Evolutionary conservation across 2,888 invertebrate species (phyloP), one percentile per base, ranked within the genome.

Genomic region (Carpatolechia fugitivella): DNA sequence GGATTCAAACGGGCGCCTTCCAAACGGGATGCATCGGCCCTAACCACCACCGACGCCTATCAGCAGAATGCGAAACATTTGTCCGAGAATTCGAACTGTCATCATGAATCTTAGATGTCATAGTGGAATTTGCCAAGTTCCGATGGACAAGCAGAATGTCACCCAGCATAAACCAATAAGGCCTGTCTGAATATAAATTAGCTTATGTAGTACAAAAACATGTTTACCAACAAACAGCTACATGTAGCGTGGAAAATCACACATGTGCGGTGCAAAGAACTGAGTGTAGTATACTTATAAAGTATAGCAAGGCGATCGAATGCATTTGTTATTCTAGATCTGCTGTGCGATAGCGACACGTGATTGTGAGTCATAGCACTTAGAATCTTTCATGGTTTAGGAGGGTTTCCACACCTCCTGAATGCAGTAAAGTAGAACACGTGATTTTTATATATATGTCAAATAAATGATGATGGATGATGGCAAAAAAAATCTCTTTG

Each of bases 211-310:
- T 18, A 44, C 29, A 44, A 44, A 44, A 44, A 44, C 44, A 44
- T 44, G 44, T 44, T 44, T 44, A 44, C 44, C 44, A 44, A 44
- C 44, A 44, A 20, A 24, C 44, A 24, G 29, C 44, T 44, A 13
- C 11, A 44, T 44, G 44, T 20, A 44, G 44, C 29, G 44, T 44
- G 44, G 44, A 44, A 44, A 44, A 44, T 44, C 44, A 44, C 44
- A 44, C 44, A 44, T 44, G 44, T 44, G 44, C 18, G 18, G 20
- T 18, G n/a, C n/a, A 8, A 16, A 16, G 18, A 41, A 3, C 18
- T 41, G 1, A 18, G 3, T 5, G 4, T 1, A 16, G 10, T 18
- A 16, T 38, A 41, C 20, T 7, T 18, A 41, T 18, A 41, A 3
- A 11, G 24, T 24, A 24, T 24, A 24, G 24, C 24, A 24, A 24